Base-by-base conservation (phyloP, 2,888 invertebrate genomes). In the Caenorhabditis angaria region DNA sequence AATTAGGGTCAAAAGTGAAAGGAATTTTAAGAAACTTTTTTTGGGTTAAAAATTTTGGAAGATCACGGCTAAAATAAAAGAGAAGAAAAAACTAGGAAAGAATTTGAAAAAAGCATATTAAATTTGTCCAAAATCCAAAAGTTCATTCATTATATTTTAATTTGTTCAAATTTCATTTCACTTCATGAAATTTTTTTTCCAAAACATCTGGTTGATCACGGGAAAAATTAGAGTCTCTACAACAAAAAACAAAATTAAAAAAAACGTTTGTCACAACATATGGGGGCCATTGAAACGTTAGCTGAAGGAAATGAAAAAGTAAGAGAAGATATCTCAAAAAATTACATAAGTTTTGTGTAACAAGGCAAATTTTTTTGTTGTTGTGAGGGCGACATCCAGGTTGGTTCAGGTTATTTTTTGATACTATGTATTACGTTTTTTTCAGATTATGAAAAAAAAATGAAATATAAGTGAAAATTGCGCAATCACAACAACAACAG, bases 121-220 rank as follows among this genome's bases (percentile, higher is more conserved):
- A n/a, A n/a, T n/a, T n/a, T n/a, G n/a, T n/a, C n/a, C n/a, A n/a
- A n/a, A n/a, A n/a, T n/a, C n/a, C n/a, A n/a, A n/a, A n/a, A n/a
- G n/a, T n/a, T n/a, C n/a, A n/a, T n/a, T n/a, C n/a, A n/a, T n/a
- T n/a, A n/a, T n/a, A n/a, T n/a, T n/a, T n/a, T n/a, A n/a, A n/a
- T n/a, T n/a, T n/a, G n/a, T n/a, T n/a, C n/a, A n/a, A n/a, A n/a
- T n/a, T n/a, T n/a, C n/a, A n/a, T n/a, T n/a, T n/a, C n/a, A n/a
- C n/a, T n/a, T n/a, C 1, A 12, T n/a, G 57, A 63, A 55, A 22
- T 29, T 29, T 41, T 41, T 41, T 18, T 41, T 41, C 18, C 41
- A 41, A 58, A 51, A 53, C 53, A 59, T 55, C 57, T 35, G 55
- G 51, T 51, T 28, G 61, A 59, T 55, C 53, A 56, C 54, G 56